Base-by-base conservation (phyloP, 1,140 invertebrate species). In the Drosophila lini region DNA sequence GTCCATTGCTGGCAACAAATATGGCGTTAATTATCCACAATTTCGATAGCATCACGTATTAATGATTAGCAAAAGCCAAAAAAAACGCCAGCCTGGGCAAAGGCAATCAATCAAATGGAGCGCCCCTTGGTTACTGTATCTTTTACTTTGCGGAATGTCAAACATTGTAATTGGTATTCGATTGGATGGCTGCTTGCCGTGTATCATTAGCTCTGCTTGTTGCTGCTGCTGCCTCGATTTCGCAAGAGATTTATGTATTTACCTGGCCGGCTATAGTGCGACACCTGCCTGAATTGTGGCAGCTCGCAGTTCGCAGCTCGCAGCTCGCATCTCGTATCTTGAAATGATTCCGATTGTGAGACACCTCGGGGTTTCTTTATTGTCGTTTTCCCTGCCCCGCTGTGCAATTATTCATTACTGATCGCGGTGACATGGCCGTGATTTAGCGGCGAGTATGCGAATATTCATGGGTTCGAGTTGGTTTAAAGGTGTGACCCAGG, bases 21-120 rank as follows among this genome's bases (percentile, higher is more conserved):
- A 86, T 86, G 83, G 83, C 83, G 83, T 86, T 86, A 86, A 86
- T 86, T 86, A 86, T 89, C 80, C 76, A 83, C 80, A 70, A 80
- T 86, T 86, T 88, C 73, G 83, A 83, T 86, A 88, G 84, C 83
- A 88, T 86, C 83, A 86, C 83, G 83, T 86, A 83, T 80, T 78
- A 78, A 83, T 88, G 77, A 86, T 83, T 83, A 83, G 78, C 61
- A 50, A 86, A 77, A 86, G 75, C 50, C 53, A 50, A 55, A 64
- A 65, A 50, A 45, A 28, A 19, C 15, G 22, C 38, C 1, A 41
- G 70, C 16, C 13, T 57, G 38, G 34, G 64, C 75, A 77, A 4
- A 10, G 44, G 77, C 77, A 86, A 86, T 86, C 83, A 86, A 86
- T 86, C 83, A 86, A 88, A 80, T 78, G 80, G 67, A 65, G 63